Base-by-base conservation (phyloP, 2,113 vertebrate genomes). In the Sander vitreus region DNA sequence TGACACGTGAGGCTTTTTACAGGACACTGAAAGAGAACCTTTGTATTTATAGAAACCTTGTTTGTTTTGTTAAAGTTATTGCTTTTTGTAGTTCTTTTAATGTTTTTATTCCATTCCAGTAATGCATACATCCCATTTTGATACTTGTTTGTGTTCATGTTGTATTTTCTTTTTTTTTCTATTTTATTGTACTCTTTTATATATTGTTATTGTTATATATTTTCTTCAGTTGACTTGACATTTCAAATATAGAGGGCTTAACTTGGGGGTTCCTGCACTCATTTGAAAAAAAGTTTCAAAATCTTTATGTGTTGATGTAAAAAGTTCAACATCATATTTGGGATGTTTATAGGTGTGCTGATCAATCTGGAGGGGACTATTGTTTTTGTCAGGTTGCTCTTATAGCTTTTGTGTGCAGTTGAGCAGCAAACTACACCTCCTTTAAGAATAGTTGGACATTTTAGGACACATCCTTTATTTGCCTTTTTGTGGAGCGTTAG, bases 1-100 rank as follows among this genome's bases (percentile, higher is more conserved):
- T 59, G 65, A 85, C 51, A 70, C 33, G 58, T 75, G 89, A 90
- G 88, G 85, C 82, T 91, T 89, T 90, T 81, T 81, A 86, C 89
- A 83, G 91, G 92, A 93, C 91, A 91, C 83, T 87, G 86, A 93
- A 39, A 36, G 65, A 81, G 59, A 81, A 86, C 67, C 63, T 80
- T 76, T 91, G 83, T 93, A 93, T 94, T 92, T 94, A 91, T 90
- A 91, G 83, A 92, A 72, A 54, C 21, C 36, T 75, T 82, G 80
- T 86, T 81, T 72, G 1, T 54, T 62, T 78, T 76, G 3, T 82
- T 84, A 80, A 45, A 57, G 18, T 43, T 19, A 85, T 88, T 88
- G 74, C 79, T 91, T 53, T 88, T 77, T 71, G 39, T 88, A 80
- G 81, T 75, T 80, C 68, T 83, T 86, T 90, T 83, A 83, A 78